phyloP scores from a whole-genome alignment of 2,888 invertebrate species.

The Ormyrus thymus region DNA sequence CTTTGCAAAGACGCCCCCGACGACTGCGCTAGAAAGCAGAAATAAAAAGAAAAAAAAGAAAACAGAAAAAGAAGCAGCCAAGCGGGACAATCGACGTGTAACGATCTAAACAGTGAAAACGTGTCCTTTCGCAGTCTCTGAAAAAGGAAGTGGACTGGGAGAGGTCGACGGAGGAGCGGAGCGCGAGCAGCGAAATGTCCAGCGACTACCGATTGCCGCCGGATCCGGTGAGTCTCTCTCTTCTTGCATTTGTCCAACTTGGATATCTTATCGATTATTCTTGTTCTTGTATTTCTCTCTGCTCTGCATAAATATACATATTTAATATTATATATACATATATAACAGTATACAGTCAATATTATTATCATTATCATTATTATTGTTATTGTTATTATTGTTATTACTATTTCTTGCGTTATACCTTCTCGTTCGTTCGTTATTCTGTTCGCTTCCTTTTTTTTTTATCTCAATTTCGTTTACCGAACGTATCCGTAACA shows the following conservation, averaged over 20 bases:
- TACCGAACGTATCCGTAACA: too few species aligned
- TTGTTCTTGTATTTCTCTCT: slow-evolving; percentile 71
- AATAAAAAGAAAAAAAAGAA: background rate
- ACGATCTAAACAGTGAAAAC: slow-evolving; percentile 35
- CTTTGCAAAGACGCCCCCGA: too few species aligned
- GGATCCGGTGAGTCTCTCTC: slow-evolving; percentile 84
- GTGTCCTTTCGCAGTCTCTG: slow-evolving; percentile 82
- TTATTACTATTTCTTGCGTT: background rate
- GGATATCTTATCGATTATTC: slow-evolving; percentile 66
- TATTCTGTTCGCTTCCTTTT: too few species aligned
- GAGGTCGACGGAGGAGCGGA: slow-evolving; percentile 84
- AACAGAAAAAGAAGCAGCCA: background rate
- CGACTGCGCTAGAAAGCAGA: background rate
- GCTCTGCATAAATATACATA: slow-evolving; percentile 69
- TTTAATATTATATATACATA: slow-evolving; percentile 60
- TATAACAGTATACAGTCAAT: slow-evolving; percentile 55
- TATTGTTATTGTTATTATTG: slow-evolving; percentile 52
- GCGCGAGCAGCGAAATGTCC: slow-evolving; percentile 84
- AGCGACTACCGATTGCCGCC: slow-evolving; percentile 87
- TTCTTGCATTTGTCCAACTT: slow-evolving; percentile 60
- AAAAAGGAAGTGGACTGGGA: slow-evolving; percentile 94
- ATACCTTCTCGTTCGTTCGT: too few species aligned
- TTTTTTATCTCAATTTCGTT: too few species aligned
- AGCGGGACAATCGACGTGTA: slow-evolving; percentile 24
- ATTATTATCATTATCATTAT: slow-evolving; percentile 56